A percentile compares a stretch with the other conserved stretches of the same genome.
Conservation (phyloP, 2,888 invertebrate genomes). For the Chymomyza procnemis region DNA sequence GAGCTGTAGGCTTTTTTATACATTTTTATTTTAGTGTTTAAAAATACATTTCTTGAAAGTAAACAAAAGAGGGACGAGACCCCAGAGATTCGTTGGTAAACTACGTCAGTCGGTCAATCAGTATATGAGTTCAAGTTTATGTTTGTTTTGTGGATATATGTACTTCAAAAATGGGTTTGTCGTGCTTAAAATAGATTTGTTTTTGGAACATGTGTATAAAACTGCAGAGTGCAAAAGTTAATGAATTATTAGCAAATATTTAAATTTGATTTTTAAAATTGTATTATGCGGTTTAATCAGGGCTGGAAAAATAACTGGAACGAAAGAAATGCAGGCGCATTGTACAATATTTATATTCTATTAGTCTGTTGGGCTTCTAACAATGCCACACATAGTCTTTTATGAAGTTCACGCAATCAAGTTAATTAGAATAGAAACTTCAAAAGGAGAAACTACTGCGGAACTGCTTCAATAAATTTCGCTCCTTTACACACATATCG, state of each 20-base stretch:
- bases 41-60: constrained; percentile 31
- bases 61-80: not conserved
- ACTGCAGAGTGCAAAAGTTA: not conserved
- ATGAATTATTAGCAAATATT: not conserved
- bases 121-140: constrained; percentile 61
- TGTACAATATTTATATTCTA: too few species aligned
- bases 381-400: too few species aligned
- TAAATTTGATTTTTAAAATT: not conserved
- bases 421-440: too few species aligned
- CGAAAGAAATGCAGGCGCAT: not conserved
- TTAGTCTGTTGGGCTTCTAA: too few species aligned
- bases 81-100: not conserved
- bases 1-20: constrained; percentile 4
- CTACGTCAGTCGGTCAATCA: constrained; percentile 24
- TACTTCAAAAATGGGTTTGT: not conserved
- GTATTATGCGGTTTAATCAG: not conserved
- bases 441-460: too few species aligned
- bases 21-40: constrained; percentile 15
- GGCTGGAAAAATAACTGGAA: not conserved
- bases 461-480: too few species aligned
- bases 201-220: not conserved
- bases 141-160: constrained; percentile 32
- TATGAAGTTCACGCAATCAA: too few species aligned
- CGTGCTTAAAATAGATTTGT: not conserved
- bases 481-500: too few species aligned